Conservation (phyloP, 1,140 invertebrate genomes). For the Acromyrmex charruanus region DNA sequence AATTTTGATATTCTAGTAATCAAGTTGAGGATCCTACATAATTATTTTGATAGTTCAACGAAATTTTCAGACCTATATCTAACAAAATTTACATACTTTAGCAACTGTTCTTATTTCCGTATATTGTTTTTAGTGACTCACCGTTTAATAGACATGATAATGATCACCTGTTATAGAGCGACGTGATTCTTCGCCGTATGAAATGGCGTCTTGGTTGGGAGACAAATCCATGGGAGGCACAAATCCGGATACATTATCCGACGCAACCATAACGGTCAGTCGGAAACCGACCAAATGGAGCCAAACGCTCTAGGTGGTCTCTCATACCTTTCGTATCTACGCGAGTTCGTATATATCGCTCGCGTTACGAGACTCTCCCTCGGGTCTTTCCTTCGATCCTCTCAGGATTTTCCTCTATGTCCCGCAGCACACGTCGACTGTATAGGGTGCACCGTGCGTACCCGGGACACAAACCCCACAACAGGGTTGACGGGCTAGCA, state of each 20-base stretch:
- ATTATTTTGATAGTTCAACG: no score
- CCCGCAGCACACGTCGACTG: constrained; percentile 6
- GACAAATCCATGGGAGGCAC: constrained; percentile 46
- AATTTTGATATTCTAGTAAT: no score
- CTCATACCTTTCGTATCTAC: constrained; percentile 33
- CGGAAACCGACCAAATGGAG: constrained; percentile 52
- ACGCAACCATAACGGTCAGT: constrained; percentile 48
- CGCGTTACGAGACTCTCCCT: constrained; percentile 38
- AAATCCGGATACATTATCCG: constrained; percentile 65
- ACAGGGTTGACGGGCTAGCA: constrained; percentile 34
- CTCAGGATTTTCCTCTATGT: constrained; percentile 6
- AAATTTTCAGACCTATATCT: no score
- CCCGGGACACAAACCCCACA: constrained; percentile 31
- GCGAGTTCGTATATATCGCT: constrained; percentile 43
- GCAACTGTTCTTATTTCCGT: no score
- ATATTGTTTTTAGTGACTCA: not conserved
- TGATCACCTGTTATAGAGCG: constrained; percentile 6
- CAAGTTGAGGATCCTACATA: no score
- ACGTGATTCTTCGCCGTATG: constrained; percentile 26
- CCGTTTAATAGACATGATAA: constrained; percentile 8
- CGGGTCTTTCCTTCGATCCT: constrained; percentile 36
- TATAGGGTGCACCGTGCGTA: constrained; percentile 14
- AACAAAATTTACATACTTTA: no score
- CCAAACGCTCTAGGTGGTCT: constrained; percentile 57
- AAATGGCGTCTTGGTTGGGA: constrained; percentile 1